These are phyloP conservation scores for Campylomormyrus tamandua DNA, from an alignment of 2,113 vertebrate genomes.

Conservation along the genomic window DNA sequence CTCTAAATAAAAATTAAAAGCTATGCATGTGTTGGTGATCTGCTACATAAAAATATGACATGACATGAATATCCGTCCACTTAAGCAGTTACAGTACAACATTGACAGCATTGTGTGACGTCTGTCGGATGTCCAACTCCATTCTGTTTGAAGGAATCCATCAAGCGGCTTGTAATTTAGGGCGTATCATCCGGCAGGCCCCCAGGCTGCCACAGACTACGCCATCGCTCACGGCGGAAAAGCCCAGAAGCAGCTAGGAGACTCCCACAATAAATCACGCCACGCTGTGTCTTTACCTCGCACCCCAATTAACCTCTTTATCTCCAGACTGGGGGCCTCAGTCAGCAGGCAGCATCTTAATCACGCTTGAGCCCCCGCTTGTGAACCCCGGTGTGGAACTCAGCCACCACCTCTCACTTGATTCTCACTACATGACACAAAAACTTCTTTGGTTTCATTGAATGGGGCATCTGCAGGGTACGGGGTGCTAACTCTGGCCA, in stretches of 20 bases:
- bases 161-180: not conserved
- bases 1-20: not conserved
- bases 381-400: not conserved
- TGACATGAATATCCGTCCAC: not conserved
- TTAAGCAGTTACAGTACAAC: not conserved
- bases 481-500: not conserved
- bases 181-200: not conserved
- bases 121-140: not conserved
- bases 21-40: not conserved
- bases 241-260: not conserved
- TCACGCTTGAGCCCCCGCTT: not conserved
- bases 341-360: slow-evolving; percentile 11
- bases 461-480: not conserved
- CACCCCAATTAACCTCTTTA: slow-evolving; percentile 26
- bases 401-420: not conserved
- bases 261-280: slow-evolving; percentile 16
- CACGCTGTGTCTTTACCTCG: slow-evolving; percentile 8
- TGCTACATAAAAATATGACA: not conserved
- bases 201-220: not conserved
- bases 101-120: not conserved
- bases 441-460: not conserved
- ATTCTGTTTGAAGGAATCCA: not conserved
- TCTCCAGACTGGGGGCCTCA: not conserved
- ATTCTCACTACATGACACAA: not conserved
- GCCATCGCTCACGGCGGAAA: not conserved